A percentile compares a stretch with the other conserved stretches of the same genome.
phyloP scores from a whole-genome alignment of 1,140 invertebrate genomes.

The Araneus ventricosus region DNA sequence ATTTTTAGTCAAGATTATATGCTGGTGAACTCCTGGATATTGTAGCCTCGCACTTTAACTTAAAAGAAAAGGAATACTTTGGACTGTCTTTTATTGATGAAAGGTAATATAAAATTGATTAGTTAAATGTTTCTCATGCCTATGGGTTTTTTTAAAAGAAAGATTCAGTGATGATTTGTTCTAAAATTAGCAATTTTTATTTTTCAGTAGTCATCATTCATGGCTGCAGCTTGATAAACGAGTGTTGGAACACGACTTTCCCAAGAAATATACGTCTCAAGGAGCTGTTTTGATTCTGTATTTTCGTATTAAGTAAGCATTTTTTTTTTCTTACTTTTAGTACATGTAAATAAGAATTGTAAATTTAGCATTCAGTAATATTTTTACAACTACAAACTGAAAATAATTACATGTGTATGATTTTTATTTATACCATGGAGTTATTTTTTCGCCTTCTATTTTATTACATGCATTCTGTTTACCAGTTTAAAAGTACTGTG shows the following conservation, averaged over 20 bases:
- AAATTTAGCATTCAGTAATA: too few relatives aligned
- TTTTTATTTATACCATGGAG: too few relatives aligned
- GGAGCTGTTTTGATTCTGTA: conserved; percentile 80
- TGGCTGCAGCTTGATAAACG: conserved; percentile 82
- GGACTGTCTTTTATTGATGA: conserved; percentile 82
- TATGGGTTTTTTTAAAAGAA: neutral
- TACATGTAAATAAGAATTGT: too few relatives aligned
- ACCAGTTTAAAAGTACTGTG: too few relatives aligned
- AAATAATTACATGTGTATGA: too few relatives aligned
- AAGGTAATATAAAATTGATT: conserved; percentile 80
- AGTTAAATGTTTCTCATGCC: neutral
- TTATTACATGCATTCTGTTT: too few relatives aligned
- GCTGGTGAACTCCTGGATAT: conserved; percentile 83
- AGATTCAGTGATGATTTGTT: neutral
- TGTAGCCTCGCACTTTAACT: conserved; percentile 87
- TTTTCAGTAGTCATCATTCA: conserved; percentile 81
- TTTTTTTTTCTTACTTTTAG: neutral
- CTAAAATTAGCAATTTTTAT: neutral
- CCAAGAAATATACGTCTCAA: conserved; percentile 78
- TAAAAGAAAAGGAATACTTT: conserved; percentile 84
- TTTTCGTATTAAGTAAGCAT: conserved; percentile 82
- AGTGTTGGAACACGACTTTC: conserved; percentile 83
- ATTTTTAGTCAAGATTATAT: conserved; percentile 76
- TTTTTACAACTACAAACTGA: too few relatives aligned
- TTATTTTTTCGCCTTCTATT: too few relatives aligned